These are phyloP conservation scores for Eulithis prunata DNA, from an alignment of 2,888 invertebrate genomes.

Conservation along the genomic window DNA sequence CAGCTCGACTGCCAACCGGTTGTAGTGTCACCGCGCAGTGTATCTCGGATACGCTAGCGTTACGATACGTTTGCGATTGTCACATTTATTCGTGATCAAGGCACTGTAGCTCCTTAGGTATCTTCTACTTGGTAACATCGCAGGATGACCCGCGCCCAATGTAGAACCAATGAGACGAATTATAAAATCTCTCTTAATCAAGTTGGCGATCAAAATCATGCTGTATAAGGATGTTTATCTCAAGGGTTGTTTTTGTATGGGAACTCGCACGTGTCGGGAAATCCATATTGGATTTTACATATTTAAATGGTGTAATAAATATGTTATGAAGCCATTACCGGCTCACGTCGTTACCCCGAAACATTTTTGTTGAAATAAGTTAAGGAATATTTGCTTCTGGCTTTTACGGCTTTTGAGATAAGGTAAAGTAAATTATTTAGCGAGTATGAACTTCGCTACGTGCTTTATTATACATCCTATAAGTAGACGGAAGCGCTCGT, in stretches of 20 bases:
- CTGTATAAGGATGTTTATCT: constrained; percentile 37
- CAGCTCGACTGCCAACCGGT: too few relatives aligned
- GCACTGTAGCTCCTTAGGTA: too few relatives aligned
- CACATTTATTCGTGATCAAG: too few relatives aligned
- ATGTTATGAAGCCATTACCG: constrained; percentile 42
- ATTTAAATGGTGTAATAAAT: constrained; percentile 45
- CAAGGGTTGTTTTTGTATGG: constrained; percentile 37
- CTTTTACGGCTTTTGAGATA: constrained; percentile 15
- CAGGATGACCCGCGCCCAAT: too few relatives aligned
- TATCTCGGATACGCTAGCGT: too few relatives aligned
- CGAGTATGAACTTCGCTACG: neutral
- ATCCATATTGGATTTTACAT: constrained; percentile 46
- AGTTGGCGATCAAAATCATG: constrained; percentile 14
- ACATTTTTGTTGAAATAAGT: constrained; percentile 23
- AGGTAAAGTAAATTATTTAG: constrained; percentile 5
- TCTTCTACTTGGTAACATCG: too few relatives aligned
- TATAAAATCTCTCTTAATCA: neutral
- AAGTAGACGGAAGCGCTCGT: too few relatives aligned
- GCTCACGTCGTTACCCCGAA: constrained; percentile 26
- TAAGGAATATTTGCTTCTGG: constrained; percentile 7
- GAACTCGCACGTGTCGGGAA: constrained; percentile 36
- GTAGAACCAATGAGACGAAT: too few relatives aligned
- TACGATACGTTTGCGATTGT: too few relatives aligned
- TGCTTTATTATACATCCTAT: neutral
- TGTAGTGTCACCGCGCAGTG: too few relatives aligned